phyloP scores from a whole-genome alignment of 2,888 invertebrate species.

The Metopia argyrocephala region DNA sequence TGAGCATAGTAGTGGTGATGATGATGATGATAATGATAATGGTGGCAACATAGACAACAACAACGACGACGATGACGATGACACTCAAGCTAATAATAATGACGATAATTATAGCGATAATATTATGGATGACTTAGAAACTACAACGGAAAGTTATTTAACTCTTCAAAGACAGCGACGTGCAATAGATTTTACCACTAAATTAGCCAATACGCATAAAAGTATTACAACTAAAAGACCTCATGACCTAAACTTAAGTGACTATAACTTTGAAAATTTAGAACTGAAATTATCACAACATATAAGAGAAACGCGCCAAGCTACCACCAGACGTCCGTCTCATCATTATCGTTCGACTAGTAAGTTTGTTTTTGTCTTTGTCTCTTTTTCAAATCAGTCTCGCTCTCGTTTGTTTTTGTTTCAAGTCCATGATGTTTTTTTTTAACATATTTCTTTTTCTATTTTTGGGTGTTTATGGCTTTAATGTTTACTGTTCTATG shows the following conservation, averaged over 20 bases:
- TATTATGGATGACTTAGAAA: constrained; percentile 16
- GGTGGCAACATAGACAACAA: no score
- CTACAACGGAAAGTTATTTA: constrained; percentile 50
- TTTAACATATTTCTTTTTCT: constrained; percentile 15
- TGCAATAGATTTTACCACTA: constrained; percentile 35
- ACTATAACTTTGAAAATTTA: constrained; percentile 46
- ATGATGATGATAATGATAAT: constrained; percentile 37
- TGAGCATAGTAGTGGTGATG: constrained; percentile 21
- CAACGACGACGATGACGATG: constrained; percentile 68
- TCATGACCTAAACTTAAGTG: constrained; percentile 40
- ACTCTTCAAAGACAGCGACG: constrained; percentile 26
- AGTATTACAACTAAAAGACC: background rate
- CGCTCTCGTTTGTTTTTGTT: constrained; percentile 12
- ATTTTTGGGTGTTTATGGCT: constrained; percentile 8
- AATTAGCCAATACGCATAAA: constrained; percentile 1
- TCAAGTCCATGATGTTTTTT: background rate
- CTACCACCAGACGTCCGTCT: constrained; percentile 57
- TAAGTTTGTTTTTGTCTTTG: constrained; percentile 57
- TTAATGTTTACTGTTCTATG: background rate
- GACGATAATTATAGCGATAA: constrained; percentile 25
- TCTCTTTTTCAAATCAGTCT: constrained; percentile 32
- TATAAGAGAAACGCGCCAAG: constrained; percentile 39
- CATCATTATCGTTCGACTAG: constrained; percentile 58
- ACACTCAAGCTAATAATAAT: constrained; percentile 3
- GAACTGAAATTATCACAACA: constrained; percentile 3